Conservation (phyloP, 2,888 invertebrate species). For the Brachylomia viminalis region DNA sequence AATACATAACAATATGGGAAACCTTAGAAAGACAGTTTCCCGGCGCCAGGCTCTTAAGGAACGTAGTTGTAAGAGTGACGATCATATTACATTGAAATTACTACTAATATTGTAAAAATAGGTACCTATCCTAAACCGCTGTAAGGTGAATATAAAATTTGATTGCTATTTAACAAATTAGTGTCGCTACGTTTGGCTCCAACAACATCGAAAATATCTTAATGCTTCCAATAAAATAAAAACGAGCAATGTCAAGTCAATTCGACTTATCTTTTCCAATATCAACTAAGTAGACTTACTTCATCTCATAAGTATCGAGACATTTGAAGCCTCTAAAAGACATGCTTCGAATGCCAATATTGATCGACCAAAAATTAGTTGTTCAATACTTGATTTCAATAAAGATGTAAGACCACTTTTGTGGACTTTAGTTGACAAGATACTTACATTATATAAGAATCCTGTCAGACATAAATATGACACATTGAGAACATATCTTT, state of each 20-base stretch:
- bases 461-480: not conserved
- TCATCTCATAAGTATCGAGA: conserved; percentile 21
- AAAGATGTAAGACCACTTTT: not conserved
- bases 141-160: not conserved
- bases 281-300: conserved; percentile 14
- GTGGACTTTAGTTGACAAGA: not conserved
- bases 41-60: not conserved
- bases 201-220: not conserved
- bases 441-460: not conserved
- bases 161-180: not conserved
- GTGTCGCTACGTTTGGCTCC: not conserved
- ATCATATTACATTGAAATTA: conserved; percentile 5
- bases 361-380: conserved; percentile 3
- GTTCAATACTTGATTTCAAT: not conserved
- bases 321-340: conserved; percentile 20
- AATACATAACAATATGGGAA: too few species aligned
- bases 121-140: not conserved
- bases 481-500: not conserved
- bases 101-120: not conserved
- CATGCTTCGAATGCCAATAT: conserved; percentile 10
- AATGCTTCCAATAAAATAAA: conserved; percentile 15
- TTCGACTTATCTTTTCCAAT: conserved; percentile 27
- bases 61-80: not conserved
- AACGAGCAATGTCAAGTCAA: conserved; percentile 20
- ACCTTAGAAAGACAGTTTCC: not conserved